These are phyloP conservation scores for Scomber colias DNA, from an alignment of 2,113 vertebrate species.

Conservation along the genomic window DNA sequence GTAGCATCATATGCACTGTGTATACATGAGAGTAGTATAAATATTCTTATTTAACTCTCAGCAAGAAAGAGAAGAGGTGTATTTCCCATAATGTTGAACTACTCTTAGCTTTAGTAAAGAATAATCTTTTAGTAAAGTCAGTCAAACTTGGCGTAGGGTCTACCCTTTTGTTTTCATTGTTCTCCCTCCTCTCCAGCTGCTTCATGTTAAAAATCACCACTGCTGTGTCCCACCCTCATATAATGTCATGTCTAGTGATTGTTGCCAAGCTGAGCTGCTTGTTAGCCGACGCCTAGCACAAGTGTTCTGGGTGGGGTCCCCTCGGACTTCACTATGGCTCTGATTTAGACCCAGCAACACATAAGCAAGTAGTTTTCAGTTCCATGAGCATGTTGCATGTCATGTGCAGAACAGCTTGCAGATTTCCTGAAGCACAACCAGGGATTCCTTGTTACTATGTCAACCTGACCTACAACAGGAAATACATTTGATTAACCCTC, in stretches of 20 bases:
- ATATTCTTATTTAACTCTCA: too few relatives aligned
- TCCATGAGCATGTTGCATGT: not conserved
- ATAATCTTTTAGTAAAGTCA: too few relatives aligned
- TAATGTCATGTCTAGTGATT: conserved; percentile 6
- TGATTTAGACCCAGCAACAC: conserved; percentile 17
- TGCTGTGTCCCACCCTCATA: conserved; percentile 43
- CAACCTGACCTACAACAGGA: not conserved
- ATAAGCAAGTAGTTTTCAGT: conserved; percentile 5
- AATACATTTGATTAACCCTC: not conserved
- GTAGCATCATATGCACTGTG: not conserved
- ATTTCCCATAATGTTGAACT: too few relatives aligned
- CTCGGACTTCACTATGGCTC: conserved; percentile 14
- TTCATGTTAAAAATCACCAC: conserved; percentile 44
- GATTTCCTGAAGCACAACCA: not conserved
- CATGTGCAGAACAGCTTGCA: not conserved
- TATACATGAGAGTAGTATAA: too few relatives aligned
- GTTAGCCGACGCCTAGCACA: conserved; percentile 7
- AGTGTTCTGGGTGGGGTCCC: conserved; percentile 47
- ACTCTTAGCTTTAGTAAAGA: too few relatives aligned
- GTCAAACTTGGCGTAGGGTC: not conserved
- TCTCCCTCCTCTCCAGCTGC: conserved; percentile 27
- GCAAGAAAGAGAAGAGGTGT: too few relatives aligned
- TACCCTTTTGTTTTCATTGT: conserved; percentile 3
- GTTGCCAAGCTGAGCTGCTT: conserved; percentile 28
- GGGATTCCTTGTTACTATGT: not conserved